Conservation (phyloP, 1,140 invertebrate genomes). For the Marisa cornuarietis region DNA sequence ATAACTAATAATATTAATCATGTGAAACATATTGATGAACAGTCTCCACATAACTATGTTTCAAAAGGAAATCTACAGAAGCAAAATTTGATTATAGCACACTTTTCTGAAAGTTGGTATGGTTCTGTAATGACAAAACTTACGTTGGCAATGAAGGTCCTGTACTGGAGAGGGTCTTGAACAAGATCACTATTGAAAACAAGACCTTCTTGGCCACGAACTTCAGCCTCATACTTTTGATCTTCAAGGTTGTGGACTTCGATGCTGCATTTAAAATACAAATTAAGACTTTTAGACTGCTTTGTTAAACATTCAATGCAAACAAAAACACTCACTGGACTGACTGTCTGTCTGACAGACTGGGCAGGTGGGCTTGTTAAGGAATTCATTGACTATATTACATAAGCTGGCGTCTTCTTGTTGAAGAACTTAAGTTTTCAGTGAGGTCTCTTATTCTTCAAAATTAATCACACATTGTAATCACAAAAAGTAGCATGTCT, state of each 20-base stretch:
- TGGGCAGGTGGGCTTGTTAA: not conserved
- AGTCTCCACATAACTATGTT: no score
- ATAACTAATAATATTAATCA: no score
- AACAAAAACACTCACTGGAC: no score
- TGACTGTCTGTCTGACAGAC: not conserved
- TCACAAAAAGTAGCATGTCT: no score
- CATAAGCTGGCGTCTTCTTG: not conserved
- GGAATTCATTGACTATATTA: not conserved
- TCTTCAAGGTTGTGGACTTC: not conserved
- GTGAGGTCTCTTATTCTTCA: no score
- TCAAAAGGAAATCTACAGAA: no score
- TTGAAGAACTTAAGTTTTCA: no score
- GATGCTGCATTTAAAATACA: conserved; percentile 3
- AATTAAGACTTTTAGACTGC: no score
- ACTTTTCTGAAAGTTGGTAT: no score
- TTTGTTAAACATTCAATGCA: not conserved
- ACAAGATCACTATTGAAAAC: conserved; percentile 8
- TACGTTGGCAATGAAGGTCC: conserved; percentile 3
- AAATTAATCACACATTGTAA: no score
- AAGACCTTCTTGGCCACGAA: conserved; percentile 3
- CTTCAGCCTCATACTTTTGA: not conserved
- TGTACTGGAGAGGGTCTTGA: not conserved
- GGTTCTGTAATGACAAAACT: not conserved
- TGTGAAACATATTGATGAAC: no score
- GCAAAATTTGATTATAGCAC: no score